Conservation (phyloP, 2,888 invertebrate species). For the Mantis religiosa region DNA sequence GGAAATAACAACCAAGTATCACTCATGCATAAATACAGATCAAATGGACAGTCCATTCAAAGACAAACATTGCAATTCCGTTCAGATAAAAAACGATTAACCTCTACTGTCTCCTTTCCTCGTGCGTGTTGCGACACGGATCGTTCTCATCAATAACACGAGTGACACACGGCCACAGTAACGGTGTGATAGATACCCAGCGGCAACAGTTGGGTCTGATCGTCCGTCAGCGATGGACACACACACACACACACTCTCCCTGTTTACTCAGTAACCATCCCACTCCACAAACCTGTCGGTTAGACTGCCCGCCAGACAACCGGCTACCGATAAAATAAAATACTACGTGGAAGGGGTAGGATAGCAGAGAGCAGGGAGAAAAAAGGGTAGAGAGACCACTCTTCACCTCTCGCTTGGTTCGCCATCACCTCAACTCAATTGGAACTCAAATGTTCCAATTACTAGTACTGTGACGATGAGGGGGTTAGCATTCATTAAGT, state of each 20-base stretch:
- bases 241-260: conserved; percentile 5
- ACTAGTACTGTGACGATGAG: neutral
- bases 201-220: conserved; percentile 13
- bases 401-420: neutral
- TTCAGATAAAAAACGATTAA: conserved; percentile 7
- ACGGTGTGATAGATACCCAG: conserved; percentile 9
- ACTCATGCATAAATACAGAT: conserved; percentile 4
- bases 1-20: neutral
- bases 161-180: conserved; percentile 10
- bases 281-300: neutral
- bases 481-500: conserved; percentile 10
- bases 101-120: neutral
- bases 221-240: neutral
- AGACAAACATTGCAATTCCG: conserved; percentile 11
- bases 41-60: neutral
- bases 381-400: neutral
- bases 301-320: neutral
- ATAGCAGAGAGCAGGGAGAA: neutral
- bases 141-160: conserved; percentile 20
- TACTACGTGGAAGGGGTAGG: neutral
- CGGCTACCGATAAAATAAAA: conserved; percentile 10
- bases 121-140: neutral
- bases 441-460: conserved; percentile 19
- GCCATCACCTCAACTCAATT: conserved; percentile 11
- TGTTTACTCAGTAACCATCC: conserved; percentile 5